These are phyloP conservation scores for Amphipoea lucens DNA, from an alignment of 2,888 invertebrate genomes.

Conservation along the genomic window DNA sequence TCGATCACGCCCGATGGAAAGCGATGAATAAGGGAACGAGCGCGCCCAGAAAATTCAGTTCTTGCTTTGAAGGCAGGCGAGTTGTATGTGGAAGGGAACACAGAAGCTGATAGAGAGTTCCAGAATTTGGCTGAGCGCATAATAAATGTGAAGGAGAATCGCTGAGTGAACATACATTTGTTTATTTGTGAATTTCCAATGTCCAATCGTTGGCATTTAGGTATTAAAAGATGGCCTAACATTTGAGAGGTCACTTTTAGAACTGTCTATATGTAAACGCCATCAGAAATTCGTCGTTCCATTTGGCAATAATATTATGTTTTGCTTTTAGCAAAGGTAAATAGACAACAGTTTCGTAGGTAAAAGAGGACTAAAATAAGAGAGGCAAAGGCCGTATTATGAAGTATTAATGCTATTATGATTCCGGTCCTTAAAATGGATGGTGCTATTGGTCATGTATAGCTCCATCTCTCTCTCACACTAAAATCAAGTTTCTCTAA, in stretches of 20 bases:
- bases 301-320: neutral
- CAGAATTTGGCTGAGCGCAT: neutral
- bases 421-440: neutral
- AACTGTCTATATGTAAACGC: neutral
- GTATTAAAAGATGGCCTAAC: neutral
- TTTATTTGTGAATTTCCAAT: slow-evolving; percentile 6
- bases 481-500: neutral
- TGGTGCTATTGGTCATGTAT: neutral
- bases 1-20: neutral
- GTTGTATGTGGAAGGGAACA: neutral
- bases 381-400: neutral
- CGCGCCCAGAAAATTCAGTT: neutral
- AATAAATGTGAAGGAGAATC: neutral
- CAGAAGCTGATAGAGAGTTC: neutral
- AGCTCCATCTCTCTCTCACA: neutral
- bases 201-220: neutral
- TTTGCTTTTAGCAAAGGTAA: neutral
- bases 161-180: too few relatives aligned
- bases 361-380: neutral
- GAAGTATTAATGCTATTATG: neutral
- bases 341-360: neutral
- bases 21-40: neutral
- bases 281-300: neutral
- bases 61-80: neutral
- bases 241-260: neutral